Base-by-base conservation (phyloP, 2,888 invertebrate species). In the Mythimna ferrago region DNA sequence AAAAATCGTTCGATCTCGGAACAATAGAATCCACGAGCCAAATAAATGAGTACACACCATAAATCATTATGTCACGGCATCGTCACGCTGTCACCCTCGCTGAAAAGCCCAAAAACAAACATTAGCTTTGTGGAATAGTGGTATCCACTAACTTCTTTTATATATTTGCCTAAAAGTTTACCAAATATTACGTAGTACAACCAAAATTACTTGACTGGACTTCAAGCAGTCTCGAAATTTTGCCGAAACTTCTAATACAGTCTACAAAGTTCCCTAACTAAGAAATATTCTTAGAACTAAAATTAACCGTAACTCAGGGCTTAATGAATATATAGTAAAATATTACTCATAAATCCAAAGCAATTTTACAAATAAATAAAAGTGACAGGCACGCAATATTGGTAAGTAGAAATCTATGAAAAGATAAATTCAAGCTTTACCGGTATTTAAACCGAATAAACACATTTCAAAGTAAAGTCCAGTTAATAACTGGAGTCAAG, bases 1-100 rank as follows among this genome's bases (percentile, higher is more conserved):
- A 81, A 83, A 81, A 72, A 83, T 71, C 80, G 74, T 83, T 80
- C 80, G 76, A 83, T 83, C 71, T 72, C 66, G 32, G 51, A 54
- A 64, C 53, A 81, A 51, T 26, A 64, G 48, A 26, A 74, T 77
- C 67, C 56, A 65, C 62, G 63, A 56, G 26, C 21, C 44, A 57
- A 58, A 71, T 71, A 63, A 57, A 53, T 53, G 7, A 63, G 72
- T 73, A 78, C 44, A 78, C 72, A 81, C 71, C 57, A 73, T 78
- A 73, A 78, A 78, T 84, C 81, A 78, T 72, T 61, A 61, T 62
- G 75, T 75, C 78, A 76, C 53, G 44, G 60, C 2, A 48, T 69
- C 61, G 74, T 73, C 56, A 75, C 21, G 21, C 56, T 66, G 66
- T 38, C 72, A 69, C 60, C n/a, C 48, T 73, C 11, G 66, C 26